Conservation (phyloP, 2,888 invertebrate genomes). For the Conus canariensis region DNA sequence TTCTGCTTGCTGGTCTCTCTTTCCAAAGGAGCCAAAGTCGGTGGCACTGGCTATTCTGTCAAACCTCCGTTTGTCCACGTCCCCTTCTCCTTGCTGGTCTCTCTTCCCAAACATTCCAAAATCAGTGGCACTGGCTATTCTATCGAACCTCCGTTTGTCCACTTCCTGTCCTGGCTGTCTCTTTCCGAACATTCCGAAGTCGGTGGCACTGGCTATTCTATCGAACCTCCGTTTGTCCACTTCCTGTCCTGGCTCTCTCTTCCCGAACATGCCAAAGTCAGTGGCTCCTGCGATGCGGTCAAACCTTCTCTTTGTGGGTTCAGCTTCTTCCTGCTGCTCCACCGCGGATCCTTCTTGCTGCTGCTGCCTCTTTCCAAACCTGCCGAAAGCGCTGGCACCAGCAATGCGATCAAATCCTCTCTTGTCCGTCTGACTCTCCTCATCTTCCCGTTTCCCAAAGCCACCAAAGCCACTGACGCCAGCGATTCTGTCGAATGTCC, state of each 20-base stretch:
- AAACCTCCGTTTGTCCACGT: not conserved
- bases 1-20: not conserved
- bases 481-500: constrained; percentile 26
- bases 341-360: too few species aligned
- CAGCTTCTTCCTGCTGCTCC: too few species aligned
- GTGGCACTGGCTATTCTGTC: constrained; percentile 7
- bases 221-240: constrained; percentile 19
- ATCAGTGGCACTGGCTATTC: constrained; percentile 14
- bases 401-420: constrained; percentile 26
- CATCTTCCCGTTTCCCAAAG: constrained; percentile 12
- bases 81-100: not conserved
- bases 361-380: constrained; percentile 23
- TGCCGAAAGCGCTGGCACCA: constrained; percentile 10
- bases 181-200: constrained; percentile 32
- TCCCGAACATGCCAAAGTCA: constrained; percentile 30
- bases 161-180: not conserved
- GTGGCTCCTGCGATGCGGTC: constrained; percentile 25
- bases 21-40: not conserved
- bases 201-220: constrained; percentile 14
- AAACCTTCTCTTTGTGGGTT: not conserved
- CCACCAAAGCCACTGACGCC: constrained; percentile 9
- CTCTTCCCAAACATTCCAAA: constrained; percentile 25
- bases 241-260: not conserved
- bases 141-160: constrained; percentile 22
- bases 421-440: not conserved